These are phyloP conservation scores for Pandion haliaetus DNA, from an alignment of 2,113 vertebrate species.

Conservation along the genomic window DNA sequence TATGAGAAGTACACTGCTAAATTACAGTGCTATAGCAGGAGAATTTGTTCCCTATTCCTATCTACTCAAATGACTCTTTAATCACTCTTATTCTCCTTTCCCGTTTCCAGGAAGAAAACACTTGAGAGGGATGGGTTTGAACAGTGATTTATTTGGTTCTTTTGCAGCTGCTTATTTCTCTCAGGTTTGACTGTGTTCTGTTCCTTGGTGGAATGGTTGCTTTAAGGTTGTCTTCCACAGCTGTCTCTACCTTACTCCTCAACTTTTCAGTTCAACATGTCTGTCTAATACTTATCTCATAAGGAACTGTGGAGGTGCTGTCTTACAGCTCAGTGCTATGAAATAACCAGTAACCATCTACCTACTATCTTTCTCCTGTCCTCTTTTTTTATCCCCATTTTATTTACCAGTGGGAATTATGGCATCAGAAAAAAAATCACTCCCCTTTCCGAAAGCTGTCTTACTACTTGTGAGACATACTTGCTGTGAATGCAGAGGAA, in stretches of 20 bases:
- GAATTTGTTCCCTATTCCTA: background rate
- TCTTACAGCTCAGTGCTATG: background rate
- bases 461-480: background rate
- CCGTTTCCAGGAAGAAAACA: background rate
- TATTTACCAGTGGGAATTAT: background rate
- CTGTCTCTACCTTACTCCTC: background rate
- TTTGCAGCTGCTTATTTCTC: background rate
- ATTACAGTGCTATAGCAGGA: background rate
- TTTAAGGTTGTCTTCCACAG: background rate
- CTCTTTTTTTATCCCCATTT: background rate
- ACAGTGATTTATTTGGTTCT: background rate
- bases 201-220: background rate
- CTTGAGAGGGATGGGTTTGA: background rate
- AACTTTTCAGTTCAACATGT: background rate
- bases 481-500: background rate
- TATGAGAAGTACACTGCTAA: background rate
- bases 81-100: background rate
- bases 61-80: background rate
- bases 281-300: background rate
- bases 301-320: background rate
- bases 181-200: background rate
- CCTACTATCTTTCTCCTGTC: background rate
- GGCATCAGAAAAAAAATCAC: background rate
- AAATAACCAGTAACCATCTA: background rate
- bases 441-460: background rate